These are phyloP conservation scores for Propithecus coquereli DNA, from an alignment of 2,113 vertebrate genomes.

Conservation along the genomic window DNA sequence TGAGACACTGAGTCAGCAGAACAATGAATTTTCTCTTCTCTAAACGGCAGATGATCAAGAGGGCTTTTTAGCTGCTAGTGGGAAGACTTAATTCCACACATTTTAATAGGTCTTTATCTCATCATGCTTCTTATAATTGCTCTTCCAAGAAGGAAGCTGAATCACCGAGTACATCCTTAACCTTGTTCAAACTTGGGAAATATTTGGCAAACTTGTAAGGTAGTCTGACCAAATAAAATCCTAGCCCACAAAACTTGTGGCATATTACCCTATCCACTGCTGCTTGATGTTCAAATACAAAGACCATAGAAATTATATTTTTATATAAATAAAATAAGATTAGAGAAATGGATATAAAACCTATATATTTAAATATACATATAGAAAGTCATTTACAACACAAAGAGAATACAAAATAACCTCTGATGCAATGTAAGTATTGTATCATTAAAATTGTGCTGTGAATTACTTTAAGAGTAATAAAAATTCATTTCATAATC, in stretches of 20 bases:
- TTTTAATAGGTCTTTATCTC: not conserved
- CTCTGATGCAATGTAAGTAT: not conserved
- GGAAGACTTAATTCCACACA: not conserved
- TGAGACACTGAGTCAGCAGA: not conserved
- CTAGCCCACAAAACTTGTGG: not conserved
- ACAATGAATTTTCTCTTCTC: not conserved
- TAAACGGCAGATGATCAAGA: not conserved
- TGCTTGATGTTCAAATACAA: not conserved
- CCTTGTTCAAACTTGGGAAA: not conserved
- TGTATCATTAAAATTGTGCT: slow-evolving; percentile 54
- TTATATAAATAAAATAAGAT: slow-evolving; percentile 48
- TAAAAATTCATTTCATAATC: slow-evolving; percentile 69
- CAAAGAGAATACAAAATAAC: slow-evolving; percentile 33
- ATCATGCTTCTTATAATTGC: not conserved
- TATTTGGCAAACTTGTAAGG: not conserved
- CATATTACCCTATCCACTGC: not conserved
- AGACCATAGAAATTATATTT: slow-evolving; percentile 40
- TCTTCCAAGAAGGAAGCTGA: not conserved
- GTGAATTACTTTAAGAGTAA: slow-evolving; percentile 50
- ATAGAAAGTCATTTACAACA: slow-evolving; percentile 39
- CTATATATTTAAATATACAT: slow-evolving; percentile 34
- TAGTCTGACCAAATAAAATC: not conserved
- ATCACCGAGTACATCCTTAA: not conserved
- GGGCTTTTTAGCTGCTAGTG: not conserved
- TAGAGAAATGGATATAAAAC: slow-evolving; percentile 53